Conservation (phyloP, 2,888 invertebrate genomes). For the Orthosia cruda region DNA sequence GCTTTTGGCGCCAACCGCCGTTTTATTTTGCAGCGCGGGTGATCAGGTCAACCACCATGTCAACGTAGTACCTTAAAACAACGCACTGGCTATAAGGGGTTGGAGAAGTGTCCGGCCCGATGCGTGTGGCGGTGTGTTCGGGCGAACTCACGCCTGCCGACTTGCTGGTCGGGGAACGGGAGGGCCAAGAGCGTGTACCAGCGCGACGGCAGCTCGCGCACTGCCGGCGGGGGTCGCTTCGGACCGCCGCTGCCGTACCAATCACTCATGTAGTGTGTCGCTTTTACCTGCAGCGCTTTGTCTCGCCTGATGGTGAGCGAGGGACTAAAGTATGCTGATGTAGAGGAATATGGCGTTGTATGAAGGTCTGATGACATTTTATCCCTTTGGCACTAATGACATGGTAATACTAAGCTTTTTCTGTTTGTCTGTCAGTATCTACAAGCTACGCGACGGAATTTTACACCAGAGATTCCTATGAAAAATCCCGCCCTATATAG, state of each 20-base stretch:
- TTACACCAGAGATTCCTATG: too few species aligned
- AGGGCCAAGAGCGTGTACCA: conserved; percentile 98
- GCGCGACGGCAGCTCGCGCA: conserved; percentile 94
- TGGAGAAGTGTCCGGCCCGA: conserved; percentile 97
- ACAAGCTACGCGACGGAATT: too few species aligned
- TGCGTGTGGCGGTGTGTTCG: conserved; percentile 94
- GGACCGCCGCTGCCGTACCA: conserved; percentile 79
- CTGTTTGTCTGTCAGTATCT: not conserved
- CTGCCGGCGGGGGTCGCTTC: conserved; percentile 84
- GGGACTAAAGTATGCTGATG: conserved; percentile 32
- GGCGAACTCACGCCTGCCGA: conserved; percentile 96
- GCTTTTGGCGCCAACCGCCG: conserved; percentile 10
- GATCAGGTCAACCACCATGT: conserved; percentile 86
- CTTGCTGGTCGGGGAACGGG: conserved; percentile 98
- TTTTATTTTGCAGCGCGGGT: conserved; percentile 25
- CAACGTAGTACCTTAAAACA: conserved; percentile 87
- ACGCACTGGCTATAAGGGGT: conserved; percentile 93
- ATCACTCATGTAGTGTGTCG: conserved; percentile 59
- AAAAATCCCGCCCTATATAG: too few species aligned
- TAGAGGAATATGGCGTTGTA: not conserved
- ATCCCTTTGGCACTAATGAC: not conserved
- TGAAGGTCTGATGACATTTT: not conserved
- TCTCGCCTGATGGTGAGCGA: conserved; percentile 51
- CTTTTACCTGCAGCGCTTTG: conserved; percentile 46
- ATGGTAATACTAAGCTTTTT: not conserved